phyloP scores from a whole-genome alignment of 92 coral and sea anemone genomes.

The Epizoanthus rinbou region DNA sequence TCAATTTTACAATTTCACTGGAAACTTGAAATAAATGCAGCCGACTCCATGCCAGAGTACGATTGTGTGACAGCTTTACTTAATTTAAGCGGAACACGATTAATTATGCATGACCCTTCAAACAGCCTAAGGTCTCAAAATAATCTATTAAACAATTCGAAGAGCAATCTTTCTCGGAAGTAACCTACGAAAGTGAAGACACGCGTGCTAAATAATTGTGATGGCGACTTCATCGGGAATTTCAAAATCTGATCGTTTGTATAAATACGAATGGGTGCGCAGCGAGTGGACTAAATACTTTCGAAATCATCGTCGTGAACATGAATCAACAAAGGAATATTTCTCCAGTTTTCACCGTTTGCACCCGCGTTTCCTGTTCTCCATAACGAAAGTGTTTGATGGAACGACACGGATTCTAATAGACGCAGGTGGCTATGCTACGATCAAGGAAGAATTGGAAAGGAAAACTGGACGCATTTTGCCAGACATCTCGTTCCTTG shows the following conservation, averaged over 20 bases:
- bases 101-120: too few species aligned
- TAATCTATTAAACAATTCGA: too few species aligned
- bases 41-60: too few species aligned
- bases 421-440: slow-evolving; percentile 36
- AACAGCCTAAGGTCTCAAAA: too few species aligned
- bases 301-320: neutral
- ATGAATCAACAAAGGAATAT: slow-evolving; percentile 31
- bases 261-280: slow-evolving; percentile 48
- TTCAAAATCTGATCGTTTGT: slow-evolving; percentile 13
- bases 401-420: slow-evolving; percentile 54
- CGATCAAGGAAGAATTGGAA: slow-evolving; percentile 59
- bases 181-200: too few species aligned
- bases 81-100: too few species aligned
- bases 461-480: slow-evolving; percentile 18
- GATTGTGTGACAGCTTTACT: too few species aligned
- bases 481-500: slow-evolving; percentile 44
- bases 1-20: too few species aligned
- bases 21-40: too few species aligned
- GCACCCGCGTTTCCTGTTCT: slow-evolving; percentile 48
- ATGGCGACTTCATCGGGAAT: neutral
- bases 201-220: neutral
- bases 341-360: slow-evolving; percentile 50
- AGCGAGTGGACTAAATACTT: slow-evolving; percentile 41
- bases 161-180: too few species aligned
- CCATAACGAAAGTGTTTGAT: slow-evolving; percentile 54